Conservation (phyloP, 2,888 invertebrate genomes). For the Phaedon cochleariae region DNA sequence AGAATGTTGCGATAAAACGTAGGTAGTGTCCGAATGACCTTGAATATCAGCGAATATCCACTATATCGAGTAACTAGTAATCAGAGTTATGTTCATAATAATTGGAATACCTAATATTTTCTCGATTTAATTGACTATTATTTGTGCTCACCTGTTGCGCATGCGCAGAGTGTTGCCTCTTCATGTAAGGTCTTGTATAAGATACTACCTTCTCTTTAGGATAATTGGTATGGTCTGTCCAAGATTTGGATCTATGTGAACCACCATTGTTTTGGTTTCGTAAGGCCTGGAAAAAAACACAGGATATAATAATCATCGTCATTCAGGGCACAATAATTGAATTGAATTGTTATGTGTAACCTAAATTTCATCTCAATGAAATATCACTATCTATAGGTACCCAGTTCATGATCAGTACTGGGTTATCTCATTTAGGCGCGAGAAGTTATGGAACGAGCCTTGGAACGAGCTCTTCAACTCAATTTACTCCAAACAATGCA, state of each 20-base stretch:
- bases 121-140: not conserved
- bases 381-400: too few relatives aligned
- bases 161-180: slow-evolving; percentile 67
- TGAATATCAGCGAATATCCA: not conserved
- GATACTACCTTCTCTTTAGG: slow-evolving; percentile 72
- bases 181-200: slow-evolving; percentile 72
- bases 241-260: slow-evolving; percentile 73
- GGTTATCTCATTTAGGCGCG: too few relatives aligned
- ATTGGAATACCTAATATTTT: not conserved
- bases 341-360: not conserved
- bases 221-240: slow-evolving; percentile 76
- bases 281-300: slow-evolving; percentile 30
- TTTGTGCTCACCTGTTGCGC: slow-evolving; percentile 66
- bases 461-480: too few relatives aligned
- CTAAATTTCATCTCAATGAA: not conserved
- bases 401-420: too few relatives aligned
- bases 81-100: not conserved
- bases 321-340: not conserved
- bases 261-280: slow-evolving; percentile 55
- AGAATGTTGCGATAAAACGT: not conserved
- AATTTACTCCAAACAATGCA: too few relatives aligned
- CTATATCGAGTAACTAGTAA: too few relatives aligned
- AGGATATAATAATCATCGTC: not conserved
- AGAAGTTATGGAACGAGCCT: too few relatives aligned
- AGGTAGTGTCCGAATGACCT: not conserved